Conservation (phyloP, 2,797 vertebrate genomes). For the Myripristis murdjan region DNA sequence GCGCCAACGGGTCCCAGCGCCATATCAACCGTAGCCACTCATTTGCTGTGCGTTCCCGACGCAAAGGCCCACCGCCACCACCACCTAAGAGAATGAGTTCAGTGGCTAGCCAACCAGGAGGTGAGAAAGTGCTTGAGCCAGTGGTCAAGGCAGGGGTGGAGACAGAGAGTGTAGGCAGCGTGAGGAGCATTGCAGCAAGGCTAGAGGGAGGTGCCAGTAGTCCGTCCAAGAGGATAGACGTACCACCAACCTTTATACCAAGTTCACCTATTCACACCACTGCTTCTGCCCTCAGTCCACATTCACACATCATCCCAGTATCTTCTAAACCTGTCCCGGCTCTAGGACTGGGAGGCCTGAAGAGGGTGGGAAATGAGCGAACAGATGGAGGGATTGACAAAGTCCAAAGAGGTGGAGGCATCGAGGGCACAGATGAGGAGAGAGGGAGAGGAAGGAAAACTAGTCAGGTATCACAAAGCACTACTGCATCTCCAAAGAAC, state of each 20-base stretch:
- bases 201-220: conserved; percentile 73
- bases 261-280: conserved; percentile 43
- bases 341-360: conserved; percentile 73
- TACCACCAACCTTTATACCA: conserved; percentile 49
- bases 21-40: conserved; percentile 93
- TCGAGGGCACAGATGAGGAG: conserved; percentile 66
- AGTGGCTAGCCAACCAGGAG: conserved; percentile 66
- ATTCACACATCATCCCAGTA: conserved; percentile 29
- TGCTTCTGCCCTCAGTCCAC: conserved; percentile 21
- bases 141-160: conserved; percentile 47
- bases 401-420: conserved; percentile 25
- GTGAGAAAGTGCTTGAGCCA: conserved; percentile 16
- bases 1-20: conserved; percentile 64
- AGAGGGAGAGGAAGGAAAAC: conserved; percentile 66
- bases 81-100: conserved; percentile 96
- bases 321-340: conserved; percentile 67
- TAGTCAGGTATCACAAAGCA: conserved; percentile 54
- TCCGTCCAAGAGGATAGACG: conserved; percentile 69
- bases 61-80: conserved; percentile 91
- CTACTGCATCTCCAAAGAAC: conserved; percentile 81
- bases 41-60: conserved; percentile 91
- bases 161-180: conserved; percentile 68
- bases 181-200: conserved; percentile 80
- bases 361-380: conserved; percentile 86
- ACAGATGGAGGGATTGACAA: conserved; percentile 63